Evolutionary conservation across 2,113 vertebrate genomes (phyloP).

Genomic region (Peromyscus maniculatus): DNA sequence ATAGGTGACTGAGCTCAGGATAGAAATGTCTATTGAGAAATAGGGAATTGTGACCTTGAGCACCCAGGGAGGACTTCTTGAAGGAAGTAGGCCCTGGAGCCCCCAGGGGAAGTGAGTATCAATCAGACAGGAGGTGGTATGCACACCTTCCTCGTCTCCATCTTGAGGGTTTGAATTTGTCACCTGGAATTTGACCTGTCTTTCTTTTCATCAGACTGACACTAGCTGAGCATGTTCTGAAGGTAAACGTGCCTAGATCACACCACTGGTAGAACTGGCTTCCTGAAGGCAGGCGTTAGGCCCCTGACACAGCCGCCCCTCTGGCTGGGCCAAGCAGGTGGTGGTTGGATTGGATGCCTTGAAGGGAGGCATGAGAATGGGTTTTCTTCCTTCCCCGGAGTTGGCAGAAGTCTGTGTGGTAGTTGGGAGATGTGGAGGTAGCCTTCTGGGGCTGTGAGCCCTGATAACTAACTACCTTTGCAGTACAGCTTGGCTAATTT

Average conservation of each 20-base stretch:
- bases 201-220: neutral
- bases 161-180: neutral
- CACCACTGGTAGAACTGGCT: neutral
- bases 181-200: neutral
- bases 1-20: neutral
- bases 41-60: neutral
- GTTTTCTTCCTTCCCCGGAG: neutral
- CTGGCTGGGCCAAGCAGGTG: neutral
- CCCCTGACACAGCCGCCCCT: neutral
- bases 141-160: neutral
- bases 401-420: neutral
- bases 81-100: neutral
- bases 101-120: neutral
- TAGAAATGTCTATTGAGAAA: neutral
- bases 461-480: neutral
- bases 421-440: neutral
- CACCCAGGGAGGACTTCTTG: neutral
- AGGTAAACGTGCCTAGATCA: neutral
- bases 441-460: neutral
- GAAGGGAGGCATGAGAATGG: neutral
- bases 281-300: neutral
- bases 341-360: neutral
- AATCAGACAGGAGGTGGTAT: neutral
- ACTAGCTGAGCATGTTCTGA: neutral
- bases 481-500: neutral